These are phyloP conservation scores for Zaprionus kolodkinae DNA, from an alignment of 1,140 invertebrate species.

Conservation along the genomic window DNA sequence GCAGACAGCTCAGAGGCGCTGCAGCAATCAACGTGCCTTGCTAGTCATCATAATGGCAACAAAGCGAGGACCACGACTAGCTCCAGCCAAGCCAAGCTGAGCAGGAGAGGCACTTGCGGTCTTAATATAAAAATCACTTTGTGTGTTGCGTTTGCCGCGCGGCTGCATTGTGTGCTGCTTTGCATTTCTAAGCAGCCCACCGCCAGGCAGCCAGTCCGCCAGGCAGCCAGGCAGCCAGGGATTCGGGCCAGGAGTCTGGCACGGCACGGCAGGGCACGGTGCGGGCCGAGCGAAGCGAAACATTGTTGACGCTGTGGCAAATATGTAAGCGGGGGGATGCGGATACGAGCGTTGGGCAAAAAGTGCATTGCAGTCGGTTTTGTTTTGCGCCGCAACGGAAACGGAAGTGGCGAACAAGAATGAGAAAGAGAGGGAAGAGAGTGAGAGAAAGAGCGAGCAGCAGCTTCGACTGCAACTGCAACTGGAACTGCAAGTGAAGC, in stretches of 20 bases:
- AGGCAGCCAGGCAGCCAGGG: constrained; percentile 25
- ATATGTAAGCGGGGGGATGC: constrained; percentile 41
- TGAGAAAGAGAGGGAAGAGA: background rate
- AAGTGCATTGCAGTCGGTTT: constrained; percentile 46
- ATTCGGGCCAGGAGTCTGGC: constrained; percentile 3
- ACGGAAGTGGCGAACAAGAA: constrained; percentile 58
- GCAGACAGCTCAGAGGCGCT: constrained; percentile 46
- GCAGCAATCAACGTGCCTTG: constrained; percentile 74
- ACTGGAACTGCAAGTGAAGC: constrained; percentile 25
- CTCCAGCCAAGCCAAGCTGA: constrained; percentile 7
- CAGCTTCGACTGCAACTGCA: constrained; percentile 23
- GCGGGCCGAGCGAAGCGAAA: constrained; percentile 35
- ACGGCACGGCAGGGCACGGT: background rate
- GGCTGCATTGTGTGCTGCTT: constrained; percentile 60
- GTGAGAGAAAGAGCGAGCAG: background rate
- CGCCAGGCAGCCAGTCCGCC: constrained; percentile 13
- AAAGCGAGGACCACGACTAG: constrained; percentile 59
- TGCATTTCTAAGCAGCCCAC: constrained; percentile 75
- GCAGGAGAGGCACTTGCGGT: constrained; percentile 72
- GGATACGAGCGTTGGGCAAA: constrained; percentile 21
- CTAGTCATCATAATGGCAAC: constrained; percentile 79
- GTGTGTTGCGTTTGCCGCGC: constrained; percentile 78
- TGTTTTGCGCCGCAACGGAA: constrained; percentile 62
- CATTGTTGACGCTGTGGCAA: constrained; percentile 68
- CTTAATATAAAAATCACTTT: constrained; percentile 83